These are phyloP conservation scores for Riparia riparia DNA, from an alignment of 2,113 vertebrate genomes.

Conservation along the genomic window DNA sequence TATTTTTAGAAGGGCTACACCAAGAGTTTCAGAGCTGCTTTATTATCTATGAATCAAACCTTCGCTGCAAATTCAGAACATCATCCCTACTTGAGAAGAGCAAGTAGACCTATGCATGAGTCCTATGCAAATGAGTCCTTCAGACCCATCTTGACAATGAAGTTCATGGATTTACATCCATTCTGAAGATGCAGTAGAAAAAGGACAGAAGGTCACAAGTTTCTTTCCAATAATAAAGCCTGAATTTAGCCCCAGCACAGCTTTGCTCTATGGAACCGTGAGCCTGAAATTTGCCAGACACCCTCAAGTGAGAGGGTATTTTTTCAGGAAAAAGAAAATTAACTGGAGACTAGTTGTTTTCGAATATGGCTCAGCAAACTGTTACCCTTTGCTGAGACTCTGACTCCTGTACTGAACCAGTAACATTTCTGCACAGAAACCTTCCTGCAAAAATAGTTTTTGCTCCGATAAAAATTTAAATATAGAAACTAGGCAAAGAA, in stretches of 20 bases:
- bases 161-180: not conserved
- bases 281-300: not conserved
- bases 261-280: fast-evolving
- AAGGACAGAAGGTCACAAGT: not conserved
- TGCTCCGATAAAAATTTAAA: not conserved
- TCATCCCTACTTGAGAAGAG: not conserved
- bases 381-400: not conserved
- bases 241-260: not conserved
- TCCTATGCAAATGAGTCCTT: not conserved
- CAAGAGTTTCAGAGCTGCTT: not conserved
- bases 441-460: not conserved
- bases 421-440: not conserved
- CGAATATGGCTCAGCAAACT: not conserved
- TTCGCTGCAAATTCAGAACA: not conserved
- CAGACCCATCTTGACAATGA: not conserved
- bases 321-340: not conserved
- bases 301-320: not conserved
- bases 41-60: not conserved
- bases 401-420: not conserved
- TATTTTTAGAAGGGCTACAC: conserved; percentile 22
- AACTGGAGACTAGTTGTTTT: not conserved
- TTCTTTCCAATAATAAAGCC: not conserved
- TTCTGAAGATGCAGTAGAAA: not conserved
- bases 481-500: not conserved
- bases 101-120: not conserved